Conservation (phyloP, 2,113 vertebrate species). For the Prunella fulvescens region DNA sequence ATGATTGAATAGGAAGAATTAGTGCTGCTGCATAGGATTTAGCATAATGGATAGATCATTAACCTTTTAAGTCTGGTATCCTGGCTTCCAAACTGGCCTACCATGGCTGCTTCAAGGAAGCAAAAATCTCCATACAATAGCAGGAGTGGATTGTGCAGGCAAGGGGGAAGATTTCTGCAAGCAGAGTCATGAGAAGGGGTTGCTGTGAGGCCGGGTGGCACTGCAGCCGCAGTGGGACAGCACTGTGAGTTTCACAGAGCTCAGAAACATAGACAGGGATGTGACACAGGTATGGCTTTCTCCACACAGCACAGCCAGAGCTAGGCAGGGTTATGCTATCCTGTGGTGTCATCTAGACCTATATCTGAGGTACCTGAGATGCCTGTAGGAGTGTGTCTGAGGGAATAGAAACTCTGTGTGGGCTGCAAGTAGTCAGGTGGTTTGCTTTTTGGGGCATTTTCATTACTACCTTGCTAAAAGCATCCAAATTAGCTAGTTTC, state of each 20-base stretch:
- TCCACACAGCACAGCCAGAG: not conserved
- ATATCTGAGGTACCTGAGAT: fast-evolving
- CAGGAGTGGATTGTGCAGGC: not conserved
- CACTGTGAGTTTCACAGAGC: not conserved
- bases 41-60: constrained; percentile 40
- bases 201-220: not conserved
- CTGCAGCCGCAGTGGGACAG: not conserved
- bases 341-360: not conserved
- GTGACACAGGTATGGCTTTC: fast-evolving
- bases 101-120: not conserved
- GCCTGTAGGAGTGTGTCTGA: not conserved
- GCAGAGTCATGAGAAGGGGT: not conserved
- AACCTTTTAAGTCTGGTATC: constrained; percentile 17
- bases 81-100: not conserved
- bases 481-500: not conserved
- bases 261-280: not conserved
- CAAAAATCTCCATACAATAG: not conserved
- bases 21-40: constrained; percentile 27
- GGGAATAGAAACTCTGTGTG: not conserved
- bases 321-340: not conserved
- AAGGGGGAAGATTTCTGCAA: not conserved
- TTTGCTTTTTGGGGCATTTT: not conserved
- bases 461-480: not conserved
- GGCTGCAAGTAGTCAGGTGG: not conserved
- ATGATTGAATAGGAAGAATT: constrained; percentile 38